Base-by-base conservation (phyloP, 2,888 invertebrate genomes). In the Drosophila maculinotata region DNA sequence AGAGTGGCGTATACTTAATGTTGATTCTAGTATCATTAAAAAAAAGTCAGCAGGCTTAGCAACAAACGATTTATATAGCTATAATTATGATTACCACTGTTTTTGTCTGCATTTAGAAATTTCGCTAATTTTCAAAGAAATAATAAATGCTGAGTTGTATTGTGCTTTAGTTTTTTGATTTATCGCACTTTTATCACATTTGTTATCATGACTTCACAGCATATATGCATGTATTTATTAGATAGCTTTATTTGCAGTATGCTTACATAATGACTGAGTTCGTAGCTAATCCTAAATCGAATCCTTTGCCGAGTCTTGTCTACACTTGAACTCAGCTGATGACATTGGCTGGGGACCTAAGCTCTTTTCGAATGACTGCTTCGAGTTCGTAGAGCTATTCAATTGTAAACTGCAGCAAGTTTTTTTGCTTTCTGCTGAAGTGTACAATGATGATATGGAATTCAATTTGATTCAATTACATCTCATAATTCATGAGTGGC, bases 401-500 rank as follows among this genome's bases (percentile, higher is more conserved):
- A 52, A 44, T 17, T 31, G 25, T 23, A 9, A 75, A 25, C 20
- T 47, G 36, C 7, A 44, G 23, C 12, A 33, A 49, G 48, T 33
- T 41, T 68, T n/a, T 53, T 52, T 15, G 38, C 25, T 38, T 33
- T 12, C 14, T 14, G 33, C 12, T 41, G 30, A 7, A 12, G 5
- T 36, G 15, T 33, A 38, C 42, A 48, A n/a, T 15, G 26, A n/a
- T 15, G 26, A 35, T 56, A 52, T 31, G 54, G 36, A 28, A 39
- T 52, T 63, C 49, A 53, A 60, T 64, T 65, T 70, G 68, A 80
- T 81, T 84, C 77, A 83, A 83, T 80, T 86, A 83, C 80, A 66
- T 63, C 73, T 80, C 77, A 81, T 87, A 83, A 87, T 81, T 80
- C 73, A 80, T 86, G 84, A 86, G 64, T 78, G 79, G 74, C 59